Evolutionary conservation across 2,888 invertebrate genomes (phyloP).

Genomic region (Oxycera nigricornis): DNA sequence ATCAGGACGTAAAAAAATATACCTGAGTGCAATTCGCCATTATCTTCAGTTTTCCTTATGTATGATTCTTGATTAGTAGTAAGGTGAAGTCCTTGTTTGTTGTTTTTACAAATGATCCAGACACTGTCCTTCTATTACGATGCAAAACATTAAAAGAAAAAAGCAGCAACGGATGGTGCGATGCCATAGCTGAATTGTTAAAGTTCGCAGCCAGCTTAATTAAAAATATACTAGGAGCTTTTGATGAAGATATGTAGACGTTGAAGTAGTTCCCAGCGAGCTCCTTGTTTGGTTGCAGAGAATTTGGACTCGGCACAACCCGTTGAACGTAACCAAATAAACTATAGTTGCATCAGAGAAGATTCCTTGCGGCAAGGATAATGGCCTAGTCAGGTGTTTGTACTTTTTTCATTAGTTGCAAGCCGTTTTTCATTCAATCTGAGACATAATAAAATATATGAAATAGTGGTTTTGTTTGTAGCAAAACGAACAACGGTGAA

Average conservation of each 20-base stretch:
- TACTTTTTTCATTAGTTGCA: background rate
- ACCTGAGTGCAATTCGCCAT: background rate
- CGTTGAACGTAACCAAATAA: background rate
- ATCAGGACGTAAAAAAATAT: background rate
- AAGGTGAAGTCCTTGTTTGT: background rate
- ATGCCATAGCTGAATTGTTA: constrained; percentile 18
- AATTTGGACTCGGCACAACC: background rate
- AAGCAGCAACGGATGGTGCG: background rate
- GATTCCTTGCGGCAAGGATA: background rate
- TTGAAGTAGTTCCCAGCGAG: background rate
- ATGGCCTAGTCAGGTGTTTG: constrained; percentile 3
- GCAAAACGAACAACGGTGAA: background rate
- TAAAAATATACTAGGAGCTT: constrained; percentile 12
- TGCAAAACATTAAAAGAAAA: background rate
- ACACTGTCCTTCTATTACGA: background rate
- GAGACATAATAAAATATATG: background rate
- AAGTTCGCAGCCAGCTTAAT: constrained; percentile 15
- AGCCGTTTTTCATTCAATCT: background rate
- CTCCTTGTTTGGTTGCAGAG: background rate
- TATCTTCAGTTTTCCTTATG: background rate
- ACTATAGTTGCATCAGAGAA: background rate
- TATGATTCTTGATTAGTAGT: background rate
- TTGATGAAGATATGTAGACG: constrained; percentile 32
- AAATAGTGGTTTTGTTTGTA: background rate
- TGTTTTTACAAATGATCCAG: constrained; percentile 23